Base-by-base conservation (phyloP, 2,797 vertebrate genomes). In the Adrianichthys oophorus region DNA sequence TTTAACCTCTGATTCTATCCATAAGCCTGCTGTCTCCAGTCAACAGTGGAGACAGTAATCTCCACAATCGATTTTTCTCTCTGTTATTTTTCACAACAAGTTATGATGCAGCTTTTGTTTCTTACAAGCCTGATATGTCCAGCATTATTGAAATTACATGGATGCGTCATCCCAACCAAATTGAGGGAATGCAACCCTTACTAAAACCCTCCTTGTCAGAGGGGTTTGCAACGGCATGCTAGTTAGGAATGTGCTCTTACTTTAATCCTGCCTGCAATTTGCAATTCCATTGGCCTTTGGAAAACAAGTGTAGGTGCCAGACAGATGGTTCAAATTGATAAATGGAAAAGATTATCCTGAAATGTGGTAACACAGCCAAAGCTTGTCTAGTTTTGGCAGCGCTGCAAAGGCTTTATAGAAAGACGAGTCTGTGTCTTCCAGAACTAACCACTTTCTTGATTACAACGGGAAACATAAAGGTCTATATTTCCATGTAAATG, bases 91-190 rank as follows among this genome's bases (percentile, higher is more conserved):
- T 65, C 55, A 54, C 48, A 54, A 56, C 49, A 67, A 50, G 42
- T 56, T 37, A 63, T 77, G 78, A 85, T 45, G 70, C 52, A 71
- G 57, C 70, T 69, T 76, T 64, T 67, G 61, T 55, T 65, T 29
- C 7, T 29, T 70, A 80, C 69, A 65, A 56, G 70, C 67, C 56
- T 52, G 66, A 83, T 82, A 65, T 59, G 65, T 37, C 32, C 45
- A 65, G 69, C 70, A 83, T 83, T 85, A 83, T 85, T 83, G 75
- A 87, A 85, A 89, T 87, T 88, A 87, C 65, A 85, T 72, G 76
- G 74, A 78, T 82, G 62, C 29, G 49, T 68, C 80, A 70, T 67
- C 65, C 75, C 59, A 68, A 56, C 65, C 42, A 87, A 89, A 90
- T 86, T 75, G 79, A 68, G 63, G 65, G 65, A 70, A 76, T 80